A percentile compares a stretch with the other conserved stretches of the same genome.
These are phyloP conservation scores for Mesembrinibis cayennensis DNA, from an alignment of 2,113 vertebrate genomes.

Conservation along the genomic window DNA sequence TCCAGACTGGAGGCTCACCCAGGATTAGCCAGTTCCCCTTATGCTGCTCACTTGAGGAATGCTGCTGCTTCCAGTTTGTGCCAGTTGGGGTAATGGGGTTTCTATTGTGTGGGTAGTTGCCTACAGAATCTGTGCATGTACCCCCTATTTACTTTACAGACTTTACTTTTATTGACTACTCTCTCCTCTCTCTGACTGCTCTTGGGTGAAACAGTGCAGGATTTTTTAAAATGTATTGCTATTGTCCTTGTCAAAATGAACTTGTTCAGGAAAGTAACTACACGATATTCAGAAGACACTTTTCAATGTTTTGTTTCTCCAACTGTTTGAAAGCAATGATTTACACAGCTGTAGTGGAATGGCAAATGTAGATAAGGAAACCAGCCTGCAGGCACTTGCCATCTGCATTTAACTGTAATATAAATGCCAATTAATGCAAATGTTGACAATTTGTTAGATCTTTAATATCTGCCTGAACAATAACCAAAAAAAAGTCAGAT, in stretches of 20 bases:
- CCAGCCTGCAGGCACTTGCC: not conserved
- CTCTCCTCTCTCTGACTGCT: not conserved
- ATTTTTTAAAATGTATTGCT: not conserved
- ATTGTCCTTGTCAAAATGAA: not conserved
- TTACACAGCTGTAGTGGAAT: not conserved
- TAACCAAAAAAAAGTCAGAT: not conserved
- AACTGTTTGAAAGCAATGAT: not conserved
- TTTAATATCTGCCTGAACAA: slow-evolving; percentile 36
- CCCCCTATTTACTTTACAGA: not conserved
- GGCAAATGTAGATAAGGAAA: not conserved
- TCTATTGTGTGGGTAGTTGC: not conserved
- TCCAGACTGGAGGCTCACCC: not conserved
- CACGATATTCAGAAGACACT: not conserved
- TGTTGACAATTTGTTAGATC: not conserved
- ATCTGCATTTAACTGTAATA: slow-evolving; percentile 1
- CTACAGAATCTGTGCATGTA: not conserved
- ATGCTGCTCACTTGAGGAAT: not conserved
- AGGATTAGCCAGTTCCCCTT: not conserved
- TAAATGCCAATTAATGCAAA: slow-evolving; percentile 48
- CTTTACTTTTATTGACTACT: not conserved
- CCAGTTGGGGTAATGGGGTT: not conserved
- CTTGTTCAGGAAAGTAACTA: not conserved
- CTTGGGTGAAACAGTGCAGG: not conserved
- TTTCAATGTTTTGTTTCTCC: not conserved
- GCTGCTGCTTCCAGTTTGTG: not conserved